Base-by-base conservation (phyloP, 2,888 invertebrate genomes). In the Harpalus rufipes region DNA sequence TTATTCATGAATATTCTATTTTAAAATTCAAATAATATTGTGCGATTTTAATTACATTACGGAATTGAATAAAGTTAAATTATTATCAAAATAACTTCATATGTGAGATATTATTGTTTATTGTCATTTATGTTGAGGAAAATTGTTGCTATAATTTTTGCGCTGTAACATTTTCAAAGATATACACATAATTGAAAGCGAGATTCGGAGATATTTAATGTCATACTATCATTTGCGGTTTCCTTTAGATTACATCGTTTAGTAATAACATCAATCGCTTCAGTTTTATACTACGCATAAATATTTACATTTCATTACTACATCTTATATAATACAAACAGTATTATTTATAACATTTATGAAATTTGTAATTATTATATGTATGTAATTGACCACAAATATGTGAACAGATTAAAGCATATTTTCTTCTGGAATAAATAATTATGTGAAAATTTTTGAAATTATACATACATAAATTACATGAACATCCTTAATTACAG, bases 161-260 rank as follows among this genome's bases (percentile, higher is more conserved):
- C 39, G 68, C 14, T 68, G 25, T 39, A 68, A 68, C 39, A 68
- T 68, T 68, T 65, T 6, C 7, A 68, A 32, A 68, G 39, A 0
- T n/a, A 68, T 14, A n/a, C 65, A 39, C n/a, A 32, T 65, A 25
- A 25, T 68, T 68, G 32, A 32, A 68, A 39, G 25, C 68, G 32
- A 68, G 32, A 68, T 68, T 68, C 39, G 32, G 68, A 68, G 39
- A 68, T n/a, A 39, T 68, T 68, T 68, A 68, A 68, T 68, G 68
- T 68, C 68, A 68, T 32, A 68, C 8, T 68, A 68, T 68, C 68
- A 14, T 39, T 0, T 68, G 68, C 32, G 68, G 68, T 68, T 68
- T 68, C 68, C 68, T 68, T 68, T n/a, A 14, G 68, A 32, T 68
- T 68, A 39, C 68, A 39, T 39, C 39, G 68, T 68, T 10, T 39